A percentile compares a stretch with the other conserved stretches of the same genome.
Evolutionary conservation across 2,888 invertebrate species (phyloP).

Genomic region (Apantesis nais): DNA sequence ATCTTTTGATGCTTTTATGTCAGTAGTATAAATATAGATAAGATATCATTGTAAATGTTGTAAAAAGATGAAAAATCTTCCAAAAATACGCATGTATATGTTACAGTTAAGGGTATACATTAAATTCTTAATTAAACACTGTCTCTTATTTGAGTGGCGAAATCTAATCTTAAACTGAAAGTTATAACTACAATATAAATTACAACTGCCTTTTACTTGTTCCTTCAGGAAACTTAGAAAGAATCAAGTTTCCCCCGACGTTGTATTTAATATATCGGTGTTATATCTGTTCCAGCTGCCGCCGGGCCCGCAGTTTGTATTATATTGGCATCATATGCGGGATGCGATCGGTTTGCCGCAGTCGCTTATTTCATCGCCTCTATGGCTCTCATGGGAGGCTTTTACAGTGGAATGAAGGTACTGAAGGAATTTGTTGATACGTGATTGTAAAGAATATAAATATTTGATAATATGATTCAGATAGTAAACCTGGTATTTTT

Average conservation of each 20-base stretch:
- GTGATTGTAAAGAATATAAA: background rate
- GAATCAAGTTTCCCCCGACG: slow-evolving; percentile 10
- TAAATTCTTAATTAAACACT: too few relatives aligned
- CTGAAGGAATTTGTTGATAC: background rate
- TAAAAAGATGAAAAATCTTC: too few relatives aligned
- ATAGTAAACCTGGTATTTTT: background rate
- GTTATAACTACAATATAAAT: background rate
- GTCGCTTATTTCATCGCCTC: slow-evolving; percentile 87
- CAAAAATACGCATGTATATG: background rate
- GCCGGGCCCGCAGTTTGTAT: slow-evolving; percentile 88
- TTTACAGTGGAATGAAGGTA: slow-evolving; percentile 89
- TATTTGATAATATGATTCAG: too few relatives aligned
- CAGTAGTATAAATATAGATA: too few relatives aligned
- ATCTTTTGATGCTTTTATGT: too few relatives aligned
- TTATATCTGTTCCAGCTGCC: slow-evolving; percentile 80
- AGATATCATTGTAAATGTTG: too few relatives aligned
- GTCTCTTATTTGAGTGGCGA: too few relatives aligned
- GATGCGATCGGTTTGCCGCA: slow-evolving; percentile 83
- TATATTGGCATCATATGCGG: slow-evolving; percentile 87
- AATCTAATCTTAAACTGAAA: background rate
- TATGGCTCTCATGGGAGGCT: slow-evolving; percentile 90
- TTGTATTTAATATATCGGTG: slow-evolving; percentile 32
- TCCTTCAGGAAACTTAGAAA: too few relatives aligned
- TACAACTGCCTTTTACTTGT: slow-evolving; percentile 26
- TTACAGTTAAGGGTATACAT: background rate